Evolutionary conservation across 2,797 vertebrate species (phyloP).

Genomic region (Decapterus maruadsi): DNA sequence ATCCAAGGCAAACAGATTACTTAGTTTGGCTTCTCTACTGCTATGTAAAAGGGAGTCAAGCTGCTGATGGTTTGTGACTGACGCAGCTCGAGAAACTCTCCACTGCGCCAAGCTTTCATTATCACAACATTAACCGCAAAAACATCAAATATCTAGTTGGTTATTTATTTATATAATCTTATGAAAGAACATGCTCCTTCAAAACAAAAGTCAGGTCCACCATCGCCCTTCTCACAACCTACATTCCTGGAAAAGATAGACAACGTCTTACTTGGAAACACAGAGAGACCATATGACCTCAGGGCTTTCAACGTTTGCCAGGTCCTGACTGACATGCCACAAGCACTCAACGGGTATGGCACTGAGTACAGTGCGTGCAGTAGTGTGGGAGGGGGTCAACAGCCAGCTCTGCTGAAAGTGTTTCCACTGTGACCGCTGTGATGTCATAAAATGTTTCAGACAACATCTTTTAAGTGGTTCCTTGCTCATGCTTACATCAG

Average conservation of each 20-base stretch:
- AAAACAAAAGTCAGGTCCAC: conserved; percentile 33
- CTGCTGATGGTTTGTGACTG: not conserved
- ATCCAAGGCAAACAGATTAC: not conserved
- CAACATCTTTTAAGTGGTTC: conserved; percentile 12
- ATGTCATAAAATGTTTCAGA: conserved; percentile 21
- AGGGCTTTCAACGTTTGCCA: conserved; percentile 52
- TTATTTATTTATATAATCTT: conserved; percentile 38
- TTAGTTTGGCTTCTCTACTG: not conserved
- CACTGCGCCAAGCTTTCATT: not conserved
- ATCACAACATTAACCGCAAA: conserved; percentile 19
- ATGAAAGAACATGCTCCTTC: conserved; percentile 23
- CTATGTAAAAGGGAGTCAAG: not conserved
- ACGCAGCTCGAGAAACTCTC: not conserved
- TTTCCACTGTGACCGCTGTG: conserved; percentile 39
- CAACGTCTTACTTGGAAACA: conserved; percentile 48
- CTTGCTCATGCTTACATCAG: conserved; percentile 10
- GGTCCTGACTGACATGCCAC: conserved; percentile 32
- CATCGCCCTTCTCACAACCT: not conserved
- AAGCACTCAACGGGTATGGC: conserved; percentile 32
- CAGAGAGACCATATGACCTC: conserved; percentile 43
- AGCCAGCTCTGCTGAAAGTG: conserved; percentile 7
- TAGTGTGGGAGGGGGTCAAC: conserved; percentile 5
- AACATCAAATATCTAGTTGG: conserved; percentile 38
- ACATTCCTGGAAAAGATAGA: conserved; percentile 40
- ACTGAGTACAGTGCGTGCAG: conserved; percentile 6